A percentile compares a stretch with the other conserved stretches of the same genome.
phyloP scores from a whole-genome alignment of 1,140 invertebrate genomes.

The Oedothorax gibbosus region DNA sequence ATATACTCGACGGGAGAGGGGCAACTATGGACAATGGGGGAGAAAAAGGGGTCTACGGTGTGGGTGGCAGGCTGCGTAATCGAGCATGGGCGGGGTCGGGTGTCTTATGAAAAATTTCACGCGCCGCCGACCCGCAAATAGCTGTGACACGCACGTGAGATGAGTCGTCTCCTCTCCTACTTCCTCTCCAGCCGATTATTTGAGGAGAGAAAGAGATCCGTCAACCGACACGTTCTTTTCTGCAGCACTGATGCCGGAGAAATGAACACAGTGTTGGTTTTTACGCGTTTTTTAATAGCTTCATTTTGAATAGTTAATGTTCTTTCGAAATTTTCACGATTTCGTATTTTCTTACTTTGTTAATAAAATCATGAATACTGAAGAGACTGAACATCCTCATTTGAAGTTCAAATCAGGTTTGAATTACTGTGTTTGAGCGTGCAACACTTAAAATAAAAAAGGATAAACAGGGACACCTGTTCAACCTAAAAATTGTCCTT shows the following conservation, averaged over 20 bases:
- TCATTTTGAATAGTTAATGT: neutral
- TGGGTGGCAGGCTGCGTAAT: conserved; percentile 40
- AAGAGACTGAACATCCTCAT: too few species aligned
- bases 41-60: conserved; percentile 20
- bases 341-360: too few species aligned
- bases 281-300: neutral
- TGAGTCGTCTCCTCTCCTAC: conserved; percentile 3
- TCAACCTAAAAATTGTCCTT: too few species aligned
- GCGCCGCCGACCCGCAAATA: conserved; percentile 33
- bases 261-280: neutral
- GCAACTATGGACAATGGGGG: neutral
- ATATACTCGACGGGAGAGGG: neutral
- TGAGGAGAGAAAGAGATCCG: conserved; percentile 24
- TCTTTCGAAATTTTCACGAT: too few species aligned
- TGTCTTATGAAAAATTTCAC: conserved; percentile 51
- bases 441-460: too few species aligned
- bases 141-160: conserved; percentile 29
- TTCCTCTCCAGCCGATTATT: conserved; percentile 6
- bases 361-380: too few species aligned
- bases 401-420: too few species aligned
- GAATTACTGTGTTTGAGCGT: too few species aligned
- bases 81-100: conserved; percentile 42
- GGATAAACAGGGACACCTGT: too few species aligned
- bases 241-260: neutral
- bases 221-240: neutral